phyloP scores from a whole-genome alignment of 1,140 invertebrate genomes.

The Cyphomyrmex costatus region DNA sequence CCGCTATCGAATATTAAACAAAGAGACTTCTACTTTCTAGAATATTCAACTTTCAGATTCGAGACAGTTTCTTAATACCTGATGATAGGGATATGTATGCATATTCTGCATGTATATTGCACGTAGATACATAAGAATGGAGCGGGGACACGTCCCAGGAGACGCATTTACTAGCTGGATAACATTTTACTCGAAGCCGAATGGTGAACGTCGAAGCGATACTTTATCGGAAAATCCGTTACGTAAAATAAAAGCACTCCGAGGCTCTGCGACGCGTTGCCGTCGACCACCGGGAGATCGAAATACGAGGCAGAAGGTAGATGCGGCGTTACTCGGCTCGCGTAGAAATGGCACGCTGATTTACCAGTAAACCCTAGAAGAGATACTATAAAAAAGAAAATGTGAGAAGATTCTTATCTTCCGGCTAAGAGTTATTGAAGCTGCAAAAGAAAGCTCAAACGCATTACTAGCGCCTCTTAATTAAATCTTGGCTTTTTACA shows the following conservation, averaged over 20 bases:
- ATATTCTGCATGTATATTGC: constrained; percentile 20
- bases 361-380: constrained; percentile 22
- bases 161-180: constrained; percentile 69
- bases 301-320: constrained; percentile 58
- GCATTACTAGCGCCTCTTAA: not conserved
- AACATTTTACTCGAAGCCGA: constrained; percentile 70
- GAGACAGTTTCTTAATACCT: constrained; percentile 12
- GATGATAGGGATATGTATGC: constrained; percentile 40
- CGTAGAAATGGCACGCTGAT: constrained; percentile 39
- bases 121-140: constrained; percentile 12
- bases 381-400: constrained; percentile 28
- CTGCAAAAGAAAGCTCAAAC: not conserved
- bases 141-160: constrained; percentile 36
- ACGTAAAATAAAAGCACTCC: constrained; percentile 77
- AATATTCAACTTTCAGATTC: not conserved
- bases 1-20: not conserved
- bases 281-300: constrained; percentile 60
- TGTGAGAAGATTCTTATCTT: not conserved
- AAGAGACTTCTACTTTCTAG: not conserved
- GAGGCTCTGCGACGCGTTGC: constrained; percentile 71
- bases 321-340: constrained; percentile 3
- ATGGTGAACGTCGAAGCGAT: constrained; percentile 66
- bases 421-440: not conserved
- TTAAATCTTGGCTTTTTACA: constrained; percentile 5
- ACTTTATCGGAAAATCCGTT: constrained; percentile 78